Evolutionary conservation across 2,113 vertebrate species (phyloP), one percentile per base, ranked within the genome.

Genomic region (Paralichthys olivaceus): DNA sequence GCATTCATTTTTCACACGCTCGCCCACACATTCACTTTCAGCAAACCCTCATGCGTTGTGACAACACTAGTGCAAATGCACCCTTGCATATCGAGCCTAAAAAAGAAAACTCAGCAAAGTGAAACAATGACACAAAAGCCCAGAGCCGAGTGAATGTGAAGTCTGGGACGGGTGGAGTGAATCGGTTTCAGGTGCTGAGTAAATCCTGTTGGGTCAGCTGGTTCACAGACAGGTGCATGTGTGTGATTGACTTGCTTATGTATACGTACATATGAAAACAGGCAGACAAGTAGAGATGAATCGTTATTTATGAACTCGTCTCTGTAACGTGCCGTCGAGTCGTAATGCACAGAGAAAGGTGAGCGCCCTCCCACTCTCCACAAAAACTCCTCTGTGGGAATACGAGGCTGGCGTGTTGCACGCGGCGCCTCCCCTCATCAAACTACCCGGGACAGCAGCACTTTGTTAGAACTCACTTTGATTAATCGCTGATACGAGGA

Each of bases 391-490:
- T 68, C 72, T 57, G 77, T 57, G 83, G 84, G 80, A 80, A n/a
- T 15, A 9, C 19, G 49, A 53, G 49, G 49, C 49, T 15, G 20
- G 49, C 49, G 49, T 79, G 85, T 80, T 89, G 86, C 85, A 79
- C 67, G 83, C 53, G 49, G 29, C 72, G 80, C 82, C 69, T 69
- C 68, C 72, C 74, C 74, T 79, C 80, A 67, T 89, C 84, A 81
- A 86, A 87, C 78, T 75, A 56, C 57, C 37, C 26, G 37, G 83
- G 87, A 92, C 84, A 71, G 82, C 77, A 77, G 79, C 69, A 82
- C 88, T 90, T 93, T 92, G 88, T 92, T 88, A 53, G 57, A 22
- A 22, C 87, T 91, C 88, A 65, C 83, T 78, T 64, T 94, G 93
- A 94, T 91, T 92, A 94, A 94, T 92, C 71, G 81, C 89, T 34